Evolutionary conservation across 2,797 vertebrate genomes (phyloP).

Genomic region (Leptoclinus maculatus): DNA sequence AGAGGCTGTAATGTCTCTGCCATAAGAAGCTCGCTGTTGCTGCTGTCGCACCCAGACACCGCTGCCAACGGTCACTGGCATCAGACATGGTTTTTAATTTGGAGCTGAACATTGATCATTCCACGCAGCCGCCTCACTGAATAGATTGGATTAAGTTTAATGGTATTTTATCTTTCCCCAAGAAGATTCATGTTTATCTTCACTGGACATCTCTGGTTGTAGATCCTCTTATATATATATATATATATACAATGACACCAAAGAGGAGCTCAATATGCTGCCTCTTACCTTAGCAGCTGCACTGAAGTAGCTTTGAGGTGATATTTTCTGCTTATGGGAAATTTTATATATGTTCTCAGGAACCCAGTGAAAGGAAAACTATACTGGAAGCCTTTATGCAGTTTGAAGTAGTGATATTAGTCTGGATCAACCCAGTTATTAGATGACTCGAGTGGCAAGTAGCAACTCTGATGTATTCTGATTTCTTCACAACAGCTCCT

Average conservation of each 20-base stretch:
- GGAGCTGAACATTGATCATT: conserved; percentile 57
- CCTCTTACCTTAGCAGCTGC: conserved; percentile 47
- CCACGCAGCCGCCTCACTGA: conserved; percentile 18
- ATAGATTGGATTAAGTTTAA: conserved; percentile 41
- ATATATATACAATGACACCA: conserved; percentile 23
- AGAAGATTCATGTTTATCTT: conserved; percentile 25
- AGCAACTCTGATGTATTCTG: conserved; percentile 12
- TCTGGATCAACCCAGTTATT: conserved; percentile 8
- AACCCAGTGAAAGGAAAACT: conserved; percentile 23
- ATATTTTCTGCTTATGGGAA: conserved; percentile 41
- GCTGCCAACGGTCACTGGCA: conserved; percentile 56
- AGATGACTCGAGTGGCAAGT: not conserved
- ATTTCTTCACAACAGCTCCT: conserved; percentile 1
- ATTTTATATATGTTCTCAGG: conserved; percentile 42
- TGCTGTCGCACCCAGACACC: conserved; percentile 22
- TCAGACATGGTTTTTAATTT: conserved; percentile 49
- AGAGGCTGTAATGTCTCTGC: conserved; percentile 14
- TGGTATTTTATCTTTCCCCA: not conserved
- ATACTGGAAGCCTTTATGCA: not conserved
- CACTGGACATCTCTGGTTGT: conserved; percentile 4
- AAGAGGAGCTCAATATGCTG: conserved; percentile 24
- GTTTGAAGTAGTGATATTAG: conserved; percentile 26
- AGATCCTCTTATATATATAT: not conserved
- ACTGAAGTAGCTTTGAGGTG: conserved; percentile 53
- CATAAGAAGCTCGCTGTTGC: conserved; percentile 55